phyloP scores from a whole-genome alignment of 64 coral and sea anemone genomes.

The Orbicella faveolata region DNA sequence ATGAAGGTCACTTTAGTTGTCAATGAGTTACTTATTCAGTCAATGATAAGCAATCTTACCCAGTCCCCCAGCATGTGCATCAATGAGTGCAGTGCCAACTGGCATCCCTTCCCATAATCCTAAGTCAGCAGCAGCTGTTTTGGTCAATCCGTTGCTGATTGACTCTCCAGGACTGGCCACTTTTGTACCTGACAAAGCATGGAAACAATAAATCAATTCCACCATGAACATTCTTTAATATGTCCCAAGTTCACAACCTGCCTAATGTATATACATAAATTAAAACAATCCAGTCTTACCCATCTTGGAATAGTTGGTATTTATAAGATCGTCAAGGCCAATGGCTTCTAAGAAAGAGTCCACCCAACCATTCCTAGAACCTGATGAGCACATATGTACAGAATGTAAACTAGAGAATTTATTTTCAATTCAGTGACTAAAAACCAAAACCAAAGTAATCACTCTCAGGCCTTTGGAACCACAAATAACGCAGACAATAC shows the following conservation, averaged over 20 bases:
- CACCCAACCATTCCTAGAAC: slow-evolving; percentile 71
- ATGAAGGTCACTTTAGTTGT: no score
- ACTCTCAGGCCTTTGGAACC: no score
- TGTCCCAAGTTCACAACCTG: no score
- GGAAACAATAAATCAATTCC: neutral
- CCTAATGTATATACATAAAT: no score
- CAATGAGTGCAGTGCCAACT: slow-evolving; percentile 85
- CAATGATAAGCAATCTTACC: slow-evolving; percentile 51
- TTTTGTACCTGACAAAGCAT: neutral
- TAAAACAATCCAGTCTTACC: slow-evolving; percentile 36
- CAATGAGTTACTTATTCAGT: neutral
- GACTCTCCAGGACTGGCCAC: slow-evolving; percentile 57
- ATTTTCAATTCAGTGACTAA: no score
- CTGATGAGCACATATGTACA: slow-evolving; percentile 8
- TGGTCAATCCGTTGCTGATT: slow-evolving; percentile 61
- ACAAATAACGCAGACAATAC: no score
- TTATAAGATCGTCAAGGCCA: slow-evolving; percentile 81
- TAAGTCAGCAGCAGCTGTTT: slow-evolving; percentile 70
- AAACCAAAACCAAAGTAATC: no score
- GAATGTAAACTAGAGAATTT: neutral
- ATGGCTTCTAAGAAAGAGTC: slow-evolving; percentile 75
- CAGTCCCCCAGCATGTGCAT: slow-evolving; percentile 95
- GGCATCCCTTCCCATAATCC: slow-evolving; percentile 85
- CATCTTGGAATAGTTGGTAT: slow-evolving; percentile 62
- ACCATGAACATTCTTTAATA: no score